A percentile compares a stretch with the other conserved stretches of the same genome.
Conservation (phyloP, 2,113 vertebrate species). For the Smithornis capensis region DNA sequence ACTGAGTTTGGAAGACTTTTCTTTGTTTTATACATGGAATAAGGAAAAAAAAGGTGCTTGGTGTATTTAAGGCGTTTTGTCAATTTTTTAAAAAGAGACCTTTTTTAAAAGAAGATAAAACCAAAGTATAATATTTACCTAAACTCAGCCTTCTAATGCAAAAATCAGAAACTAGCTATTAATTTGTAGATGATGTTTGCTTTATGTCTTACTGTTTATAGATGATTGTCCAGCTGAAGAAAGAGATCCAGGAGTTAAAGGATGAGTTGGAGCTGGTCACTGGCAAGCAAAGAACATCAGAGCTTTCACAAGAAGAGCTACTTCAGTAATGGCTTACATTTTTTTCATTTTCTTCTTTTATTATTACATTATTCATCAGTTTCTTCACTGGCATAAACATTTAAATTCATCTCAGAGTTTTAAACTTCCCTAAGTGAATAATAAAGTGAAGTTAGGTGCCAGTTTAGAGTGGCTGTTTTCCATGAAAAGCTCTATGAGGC, state of each 20-base stretch:
- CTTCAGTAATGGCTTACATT: constrained; percentile 75
- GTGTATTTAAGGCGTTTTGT: not conserved
- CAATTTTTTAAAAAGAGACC: not conserved
- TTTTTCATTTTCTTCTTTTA: not conserved
- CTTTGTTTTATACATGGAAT: not conserved
- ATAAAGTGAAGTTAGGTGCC: not conserved
- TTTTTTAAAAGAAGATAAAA: not conserved
- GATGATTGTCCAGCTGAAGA: constrained; percentile 85
- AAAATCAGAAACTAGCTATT: not conserved
- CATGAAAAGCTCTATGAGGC: constrained; percentile 17
- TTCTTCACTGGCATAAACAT: constrained; percentile 22
- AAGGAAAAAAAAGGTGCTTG: not conserved
- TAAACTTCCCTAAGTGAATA: not conserved
- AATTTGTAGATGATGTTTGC: not conserved
- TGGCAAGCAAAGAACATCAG: constrained; percentile 79
- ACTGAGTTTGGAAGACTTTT: not conserved
- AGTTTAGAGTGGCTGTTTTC: constrained; percentile 41
- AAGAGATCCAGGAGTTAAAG: constrained; percentile 86
- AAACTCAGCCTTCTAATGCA: not conserved
- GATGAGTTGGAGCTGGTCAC: constrained; percentile 86
- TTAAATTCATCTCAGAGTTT: constrained; percentile 27
- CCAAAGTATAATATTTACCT: not conserved
- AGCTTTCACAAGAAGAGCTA: constrained; percentile 81
- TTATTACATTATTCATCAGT: constrained; percentile 3
- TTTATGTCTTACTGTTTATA: constrained; percentile 62